Evolutionary conservation across 2,888 invertebrate species (phyloP), one percentile per base, ranked within the genome.

Genomic region (Tyria jacobaeae): DNA sequence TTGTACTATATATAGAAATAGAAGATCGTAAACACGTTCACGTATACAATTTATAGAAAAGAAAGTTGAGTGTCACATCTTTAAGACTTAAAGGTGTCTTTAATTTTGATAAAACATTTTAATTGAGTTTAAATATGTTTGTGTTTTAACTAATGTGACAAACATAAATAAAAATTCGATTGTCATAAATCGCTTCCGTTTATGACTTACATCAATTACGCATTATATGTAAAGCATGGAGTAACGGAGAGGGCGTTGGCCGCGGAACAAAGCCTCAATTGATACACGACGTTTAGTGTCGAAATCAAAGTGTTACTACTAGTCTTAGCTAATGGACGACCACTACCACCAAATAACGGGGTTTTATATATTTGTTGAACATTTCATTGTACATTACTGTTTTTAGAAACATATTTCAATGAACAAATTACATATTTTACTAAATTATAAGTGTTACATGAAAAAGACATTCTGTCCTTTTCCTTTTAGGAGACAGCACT

Each of bases 201-300:
- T 60, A 24, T 78, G 54, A 68, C 81, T 85, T 85, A 70, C 7
- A 57, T 68, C 73, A 70, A 55, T 58, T 60, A 73, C 65, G 62
- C 76, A 79, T 82, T 81, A 82, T 82, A 87, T 84, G 86, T 87
- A 85, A 86, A 87, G 85, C 79, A 80, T 80, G 70, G 80, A 82
- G 82, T 79, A 79, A 73, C 76, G 60, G 63, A 60, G 83, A 84
- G 90, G 86, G 88, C 92, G 89, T 88, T 89, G 92, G 81, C 91
- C 91, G 87, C 77, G 64, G 82, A 88, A 93, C 92, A 92, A 92
- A 90, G 92, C 82, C 82, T 82, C 89, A 84, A 91, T 91, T 92
- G 90, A 91, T 90, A 86, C 50, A 53, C 80, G 78, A 78, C 81
- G 85, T 81, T 83, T 85, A 85, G 80, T 90, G 88, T 88, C 83